These are phyloP conservation scores for Pangasius djambal DNA, from an alignment of 2,797 vertebrate species.

Conservation along the genomic window DNA sequence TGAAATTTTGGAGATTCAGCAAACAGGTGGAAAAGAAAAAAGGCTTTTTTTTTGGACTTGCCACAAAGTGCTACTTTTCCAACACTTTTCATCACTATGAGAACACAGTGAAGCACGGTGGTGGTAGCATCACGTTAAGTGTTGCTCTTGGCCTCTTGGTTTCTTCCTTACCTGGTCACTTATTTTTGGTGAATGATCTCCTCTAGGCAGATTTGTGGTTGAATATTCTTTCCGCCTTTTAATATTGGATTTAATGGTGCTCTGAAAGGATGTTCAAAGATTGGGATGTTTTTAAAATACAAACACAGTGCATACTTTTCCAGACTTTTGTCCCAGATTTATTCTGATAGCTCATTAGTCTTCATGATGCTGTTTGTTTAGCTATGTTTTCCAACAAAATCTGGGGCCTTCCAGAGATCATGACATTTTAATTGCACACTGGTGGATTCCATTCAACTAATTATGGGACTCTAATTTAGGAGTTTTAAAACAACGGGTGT, in stretches of 20 bases:
- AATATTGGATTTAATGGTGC: not conserved
- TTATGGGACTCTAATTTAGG: not conserved
- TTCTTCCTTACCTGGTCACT: not conserved
- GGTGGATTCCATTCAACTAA: not conserved
- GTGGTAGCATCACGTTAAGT: not conserved
- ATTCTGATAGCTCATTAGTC: slow-evolving; percentile 11
- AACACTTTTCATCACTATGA: not conserved
- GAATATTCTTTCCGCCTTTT: not conserved
- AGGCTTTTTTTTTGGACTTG: not conserved
- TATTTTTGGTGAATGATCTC: not conserved
- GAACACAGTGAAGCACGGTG: not conserved
- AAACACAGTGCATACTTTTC: not conserved
- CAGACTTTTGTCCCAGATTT: not conserved
- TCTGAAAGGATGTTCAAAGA: not conserved
- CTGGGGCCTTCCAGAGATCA: not conserved
- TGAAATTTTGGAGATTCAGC: not conserved
- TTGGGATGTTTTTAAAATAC: not conserved
- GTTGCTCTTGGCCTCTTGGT: not conserved
- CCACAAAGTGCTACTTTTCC: not conserved
- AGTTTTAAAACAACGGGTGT: not conserved
- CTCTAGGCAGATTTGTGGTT: not conserved
- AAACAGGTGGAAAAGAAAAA: not conserved
- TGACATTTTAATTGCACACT: not conserved
- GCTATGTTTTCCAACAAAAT: not conserved
- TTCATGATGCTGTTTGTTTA: not conserved